These are phyloP conservation scores for Sceliomorpha sp. DNA, from an alignment of 2,888 invertebrate genomes.

Conservation along the genomic window DNA sequence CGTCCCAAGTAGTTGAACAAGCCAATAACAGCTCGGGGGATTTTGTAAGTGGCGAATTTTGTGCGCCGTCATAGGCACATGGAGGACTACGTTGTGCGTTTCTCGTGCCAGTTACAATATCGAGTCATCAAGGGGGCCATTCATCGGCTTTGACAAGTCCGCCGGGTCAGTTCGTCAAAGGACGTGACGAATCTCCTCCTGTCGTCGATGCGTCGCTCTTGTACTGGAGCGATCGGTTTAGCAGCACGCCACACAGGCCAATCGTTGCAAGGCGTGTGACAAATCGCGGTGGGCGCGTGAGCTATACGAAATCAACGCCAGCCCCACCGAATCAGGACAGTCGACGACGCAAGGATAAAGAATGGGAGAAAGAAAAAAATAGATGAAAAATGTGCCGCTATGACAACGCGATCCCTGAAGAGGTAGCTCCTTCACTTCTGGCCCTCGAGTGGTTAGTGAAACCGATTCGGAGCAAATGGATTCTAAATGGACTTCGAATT, in stretches of 20 bases:
- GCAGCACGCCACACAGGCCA: no score
- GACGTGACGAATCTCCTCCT: constrained; percentile 62
- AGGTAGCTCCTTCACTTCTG: constrained; percentile 14
- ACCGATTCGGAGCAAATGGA: constrained; percentile 72
- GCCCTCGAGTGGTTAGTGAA: constrained; percentile 63
- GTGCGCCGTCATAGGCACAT: constrained; percentile 22
- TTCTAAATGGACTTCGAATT: constrained; percentile 72
- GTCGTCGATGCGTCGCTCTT: constrained; percentile 56
- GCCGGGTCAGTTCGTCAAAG: no score
- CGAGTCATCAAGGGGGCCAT: constrained; percentile 76
- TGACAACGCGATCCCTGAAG: constrained; percentile 18
- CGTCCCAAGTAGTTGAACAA: no score
- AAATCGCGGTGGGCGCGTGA: constrained; percentile 54
- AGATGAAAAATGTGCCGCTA: constrained; percentile 15
- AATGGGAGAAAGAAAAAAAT: constrained; percentile 10
- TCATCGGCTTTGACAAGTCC: constrained; percentile 55
- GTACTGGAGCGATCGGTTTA: no score
- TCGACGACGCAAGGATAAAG: background rate
- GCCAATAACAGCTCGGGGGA: no score
- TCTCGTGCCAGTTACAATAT: constrained; percentile 66
- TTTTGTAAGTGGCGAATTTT: no score
- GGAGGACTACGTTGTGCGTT: no score
- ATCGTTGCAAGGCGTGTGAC: constrained; percentile 52
- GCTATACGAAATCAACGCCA: constrained; percentile 33
- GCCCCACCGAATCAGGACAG: constrained; percentile 13